Base-by-base conservation (phyloP, 2,113 vertebrate genomes). In the Elaphurus davidianus region DNA sequence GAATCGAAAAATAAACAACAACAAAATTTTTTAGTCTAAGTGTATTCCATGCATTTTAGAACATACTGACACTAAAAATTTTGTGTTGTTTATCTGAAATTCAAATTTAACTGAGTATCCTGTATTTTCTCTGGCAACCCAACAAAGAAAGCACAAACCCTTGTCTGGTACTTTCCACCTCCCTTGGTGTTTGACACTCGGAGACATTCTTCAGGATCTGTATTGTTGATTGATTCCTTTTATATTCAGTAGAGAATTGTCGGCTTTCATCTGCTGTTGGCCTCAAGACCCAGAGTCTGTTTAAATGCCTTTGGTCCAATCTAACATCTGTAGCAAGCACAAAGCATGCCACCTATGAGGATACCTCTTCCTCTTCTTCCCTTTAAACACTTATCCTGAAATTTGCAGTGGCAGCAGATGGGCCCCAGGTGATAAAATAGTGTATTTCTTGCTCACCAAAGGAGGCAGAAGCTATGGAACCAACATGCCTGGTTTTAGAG, bases 1-100 rank as follows among this genome's bases (percentile, higher is more conserved):
- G 28, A 95, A 82, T 95, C 25, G 79, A 55, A 93, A 93, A 93
- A 89, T 74, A 88, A 90, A 78, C 13, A 94, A 40, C 57, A 43
- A 76, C 5, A 88, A 57, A 92, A 19, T 40, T 1, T 83, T 81
- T 47, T 33, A 50, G 15, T 64, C 15, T 83, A 57, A 90, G 40
- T 79, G 19, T 78, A 62, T 74, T 10, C 16, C 5, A 30, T 21
- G 13, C 86, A 30, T 78, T 57, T 40, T 95, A 50, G 60, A 86
- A 86, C 43, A 76, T 30, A n/a, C 13, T 79, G 64, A 33, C 2
- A 27, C 74, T 92, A 93, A 94, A 92, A 85, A 43, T 64, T 15
- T 78, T 25, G 21, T 87, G 36, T 27, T 59, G 2, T 92, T 94
- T 87, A 47, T 91, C 57, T 84, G 36, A 93, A 96, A 92, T 90